Evolutionary conservation across 2,888 invertebrate species (phyloP).

Genomic region (Pristionchus japonicus): DNA sequence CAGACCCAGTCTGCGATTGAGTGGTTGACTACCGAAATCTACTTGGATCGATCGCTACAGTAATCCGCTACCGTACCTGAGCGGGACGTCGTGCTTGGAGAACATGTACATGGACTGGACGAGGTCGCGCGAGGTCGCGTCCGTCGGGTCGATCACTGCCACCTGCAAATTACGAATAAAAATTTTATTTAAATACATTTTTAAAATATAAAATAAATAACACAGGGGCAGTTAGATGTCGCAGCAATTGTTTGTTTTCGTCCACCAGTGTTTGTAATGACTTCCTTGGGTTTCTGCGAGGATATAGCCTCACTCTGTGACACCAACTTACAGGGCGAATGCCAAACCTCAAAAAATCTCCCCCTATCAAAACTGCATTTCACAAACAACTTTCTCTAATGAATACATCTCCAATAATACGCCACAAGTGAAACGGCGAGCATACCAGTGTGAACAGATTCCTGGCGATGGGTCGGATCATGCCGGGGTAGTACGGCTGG

Average conservation of each 20-base stretch:
- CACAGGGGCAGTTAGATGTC: no score
- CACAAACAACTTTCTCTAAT: no score
- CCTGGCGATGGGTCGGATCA: conserved; percentile 83
- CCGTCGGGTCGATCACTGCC: conserved; percentile 88
- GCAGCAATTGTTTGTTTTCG: no score
- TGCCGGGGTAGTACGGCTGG: conserved; percentile 96
- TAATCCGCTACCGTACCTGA: conserved; percentile 72
- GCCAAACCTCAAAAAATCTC: no score
- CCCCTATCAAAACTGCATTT: no score
- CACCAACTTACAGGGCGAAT: no score
- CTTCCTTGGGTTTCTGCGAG: no score
- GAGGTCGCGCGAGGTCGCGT: conserved; percentile 82
- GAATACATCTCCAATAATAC: no score
- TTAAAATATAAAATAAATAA: not conserved
- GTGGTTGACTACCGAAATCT: not conserved
- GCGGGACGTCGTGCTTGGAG: conserved; percentile 89
- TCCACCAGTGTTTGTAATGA: no score
- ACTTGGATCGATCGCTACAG: not conserved
- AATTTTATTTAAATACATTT: not conserved
- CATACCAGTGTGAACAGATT: conserved; percentile 81
- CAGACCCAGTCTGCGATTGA: conserved; percentile 84
- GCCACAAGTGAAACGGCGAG: no score
- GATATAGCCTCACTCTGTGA: no score
- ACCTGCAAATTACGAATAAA: conserved; percentile 49
- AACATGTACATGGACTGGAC: conserved; percentile 91